Evolutionary conservation across 2,888 invertebrate species (phyloP), one percentile per base, ranked within the genome.

Genomic region (Gymnoscelis rufifasciata): DNA sequence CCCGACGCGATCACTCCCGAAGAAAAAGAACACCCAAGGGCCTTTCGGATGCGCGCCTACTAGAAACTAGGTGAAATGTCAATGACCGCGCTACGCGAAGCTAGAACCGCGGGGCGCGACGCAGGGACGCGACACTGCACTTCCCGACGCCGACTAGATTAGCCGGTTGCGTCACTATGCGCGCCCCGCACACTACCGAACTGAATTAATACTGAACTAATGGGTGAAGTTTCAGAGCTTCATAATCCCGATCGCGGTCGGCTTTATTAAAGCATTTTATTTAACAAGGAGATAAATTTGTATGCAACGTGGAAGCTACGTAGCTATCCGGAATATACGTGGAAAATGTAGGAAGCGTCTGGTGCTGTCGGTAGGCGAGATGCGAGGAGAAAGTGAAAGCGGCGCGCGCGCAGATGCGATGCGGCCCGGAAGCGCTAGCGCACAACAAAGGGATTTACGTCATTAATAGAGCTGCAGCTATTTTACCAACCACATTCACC

Each of bases 141-240:
- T 88, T 88, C 88, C 87, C 87, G 87, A 86, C 83, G 78, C 84
- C 83, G 81, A 83, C 86, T 87, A 87, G 86, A 87, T 88, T 88
- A 88, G 84, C 77, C 77, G 81, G 82, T 87, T 87, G 84, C 87
- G 87, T 88, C 86, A 87, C 80, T 69, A 78, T 64, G 74, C 74
- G 70, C 71, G 62, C 64, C 54, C 70, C 67, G 66, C 41, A 46
- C 47, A 43, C 69, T 62, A 67, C 70, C 64, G 66, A 73, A 72
- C 68, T 69, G 68, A 73, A 69, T 69, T 66, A 65, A 27, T 38
- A n/a, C n/a, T n/a, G n/a, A n/a, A n/a, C 39, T 60, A 65, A 66
- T 65, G 57, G 57, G 62, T 53, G 51, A 62, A 54, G 54, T 60
- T 57, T 57, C 52, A 24, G 46, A 57, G 35, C 47, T 55, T 52